Conservation (phyloP, 2,797 vertebrate species). For the Hippopotamyrus pictus region DNA sequence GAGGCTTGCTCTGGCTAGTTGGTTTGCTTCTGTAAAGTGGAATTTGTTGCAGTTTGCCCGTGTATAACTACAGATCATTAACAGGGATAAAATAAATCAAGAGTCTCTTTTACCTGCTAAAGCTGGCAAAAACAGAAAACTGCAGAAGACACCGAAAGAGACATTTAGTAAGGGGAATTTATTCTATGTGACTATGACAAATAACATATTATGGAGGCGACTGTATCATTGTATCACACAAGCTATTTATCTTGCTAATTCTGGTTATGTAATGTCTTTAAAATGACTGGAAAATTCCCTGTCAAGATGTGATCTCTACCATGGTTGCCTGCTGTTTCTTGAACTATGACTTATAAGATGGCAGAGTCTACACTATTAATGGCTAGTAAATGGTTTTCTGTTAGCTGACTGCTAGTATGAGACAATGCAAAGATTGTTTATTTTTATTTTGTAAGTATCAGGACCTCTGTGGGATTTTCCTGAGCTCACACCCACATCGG, state of each 20-base stretch:
- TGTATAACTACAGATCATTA: neutral
- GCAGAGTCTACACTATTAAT: neutral
- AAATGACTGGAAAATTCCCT: conserved; percentile 31
- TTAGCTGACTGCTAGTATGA: neutral
- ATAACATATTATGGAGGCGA: neutral
- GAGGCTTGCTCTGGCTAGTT: neutral
- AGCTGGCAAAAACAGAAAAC: neutral
- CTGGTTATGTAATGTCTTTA: neutral
- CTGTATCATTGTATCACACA: neutral
- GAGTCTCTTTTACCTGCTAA: neutral
- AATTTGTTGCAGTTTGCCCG: neutral
- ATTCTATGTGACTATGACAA: neutral
- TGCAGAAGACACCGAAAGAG: neutral
- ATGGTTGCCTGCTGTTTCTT: conserved; percentile 17
- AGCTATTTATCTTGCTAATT: neutral
- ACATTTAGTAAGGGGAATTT: neutral
- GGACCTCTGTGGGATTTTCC: neutral
- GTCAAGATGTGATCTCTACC: neutral
- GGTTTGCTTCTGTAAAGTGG: neutral
- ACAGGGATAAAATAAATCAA: neutral
- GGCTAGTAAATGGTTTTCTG: neutral
- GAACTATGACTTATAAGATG: neutral
- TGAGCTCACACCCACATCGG: neutral
- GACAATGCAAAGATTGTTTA: neutral
- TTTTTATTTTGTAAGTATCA: neutral